These are phyloP conservation scores for Eueremaeus valkanovi DNA, from an alignment of 2,888 invertebrate genomes.

Conservation along the genomic window DNA sequence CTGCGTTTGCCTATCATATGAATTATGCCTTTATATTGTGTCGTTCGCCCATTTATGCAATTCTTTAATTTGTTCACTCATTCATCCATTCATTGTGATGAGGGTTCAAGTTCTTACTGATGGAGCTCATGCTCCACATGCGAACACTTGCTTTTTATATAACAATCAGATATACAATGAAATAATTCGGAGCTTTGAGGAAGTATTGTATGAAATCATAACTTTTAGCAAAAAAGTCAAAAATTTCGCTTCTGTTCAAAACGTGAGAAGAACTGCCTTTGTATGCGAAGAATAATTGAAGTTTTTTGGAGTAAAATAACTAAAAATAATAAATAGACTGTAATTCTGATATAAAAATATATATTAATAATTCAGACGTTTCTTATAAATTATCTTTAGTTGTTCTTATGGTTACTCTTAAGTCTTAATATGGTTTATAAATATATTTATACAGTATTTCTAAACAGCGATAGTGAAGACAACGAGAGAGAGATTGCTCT, in stretches of 20 bases:
- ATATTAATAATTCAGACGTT: too few relatives aligned
- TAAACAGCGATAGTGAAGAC: not conserved
- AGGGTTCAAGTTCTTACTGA: not conserved
- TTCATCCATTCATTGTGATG: constrained; percentile 19
- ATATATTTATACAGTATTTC: too few relatives aligned
- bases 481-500: not conserved
- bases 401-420: too few relatives aligned
- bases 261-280: constrained; percentile 19
- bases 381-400: too few relatives aligned
- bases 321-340: constrained; percentile 27
- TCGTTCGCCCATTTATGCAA: constrained; percentile 11
- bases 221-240: not conserved
- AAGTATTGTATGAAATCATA: not conserved
- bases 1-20: not conserved
- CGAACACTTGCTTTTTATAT: not conserved
- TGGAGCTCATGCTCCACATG: constrained; percentile 7
- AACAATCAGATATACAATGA: constrained; percentile 7
- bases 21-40: not conserved
- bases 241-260: constrained; percentile 20
- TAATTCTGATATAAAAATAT: too few relatives aligned
- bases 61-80: constrained; percentile 12
- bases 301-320: not conserved
- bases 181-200: constrained; percentile 3
- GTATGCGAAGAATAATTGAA: not conserved
- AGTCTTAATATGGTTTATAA: too few relatives aligned